phyloP scores from a whole-genome alignment of 2,797 vertebrate genomes.

The Sebastes reedi region DNA sequence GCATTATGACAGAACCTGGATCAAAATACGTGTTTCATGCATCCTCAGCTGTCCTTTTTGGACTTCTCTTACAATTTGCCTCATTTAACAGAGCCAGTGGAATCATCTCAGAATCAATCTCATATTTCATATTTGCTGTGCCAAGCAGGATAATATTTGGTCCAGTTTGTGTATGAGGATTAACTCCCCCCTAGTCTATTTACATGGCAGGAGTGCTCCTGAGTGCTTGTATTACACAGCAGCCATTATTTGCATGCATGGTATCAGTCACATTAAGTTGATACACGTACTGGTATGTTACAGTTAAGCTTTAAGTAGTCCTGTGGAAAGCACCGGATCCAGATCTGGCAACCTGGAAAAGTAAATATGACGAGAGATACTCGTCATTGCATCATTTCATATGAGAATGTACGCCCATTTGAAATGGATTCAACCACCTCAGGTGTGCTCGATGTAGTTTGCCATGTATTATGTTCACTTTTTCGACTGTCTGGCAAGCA shows the following conservation, averaged over 20 bases:
- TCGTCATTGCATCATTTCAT: not conserved
- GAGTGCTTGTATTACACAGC: slow-evolving; percentile 9
- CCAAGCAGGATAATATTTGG: slow-evolving; percentile 31
- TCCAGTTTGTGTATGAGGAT: not conserved
- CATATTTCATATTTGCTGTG: slow-evolving; percentile 18
- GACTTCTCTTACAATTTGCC: slow-evolving; percentile 32
- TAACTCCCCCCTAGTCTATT: not conserved
- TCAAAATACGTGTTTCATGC: slow-evolving; percentile 28
- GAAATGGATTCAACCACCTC: slow-evolving; percentile 14
- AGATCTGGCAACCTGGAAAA: slow-evolving; percentile 20
- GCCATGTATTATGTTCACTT: slow-evolving; percentile 13
- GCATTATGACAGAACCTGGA: slow-evolving; percentile 22
- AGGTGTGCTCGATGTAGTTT: slow-evolving; percentile 42
- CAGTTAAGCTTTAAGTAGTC: slow-evolving; percentile 39
- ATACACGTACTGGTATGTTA: slow-evolving; percentile 10
- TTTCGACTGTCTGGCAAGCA: slow-evolving; percentile 37
- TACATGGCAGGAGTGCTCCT: not conserved
- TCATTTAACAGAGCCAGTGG: slow-evolving; percentile 61
- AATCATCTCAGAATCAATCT: slow-evolving; percentile 74
- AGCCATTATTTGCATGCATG: slow-evolving; percentile 41
- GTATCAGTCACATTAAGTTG: slow-evolving; percentile 1
- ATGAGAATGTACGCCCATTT: not conserved
- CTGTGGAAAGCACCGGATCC: slow-evolving; percentile 44
- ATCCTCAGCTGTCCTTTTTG: slow-evolving; percentile 27
- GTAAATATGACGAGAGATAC: not conserved